Conservation (phyloP, 1,140 invertebrate species). For the Phocides pigmalion region DNA sequence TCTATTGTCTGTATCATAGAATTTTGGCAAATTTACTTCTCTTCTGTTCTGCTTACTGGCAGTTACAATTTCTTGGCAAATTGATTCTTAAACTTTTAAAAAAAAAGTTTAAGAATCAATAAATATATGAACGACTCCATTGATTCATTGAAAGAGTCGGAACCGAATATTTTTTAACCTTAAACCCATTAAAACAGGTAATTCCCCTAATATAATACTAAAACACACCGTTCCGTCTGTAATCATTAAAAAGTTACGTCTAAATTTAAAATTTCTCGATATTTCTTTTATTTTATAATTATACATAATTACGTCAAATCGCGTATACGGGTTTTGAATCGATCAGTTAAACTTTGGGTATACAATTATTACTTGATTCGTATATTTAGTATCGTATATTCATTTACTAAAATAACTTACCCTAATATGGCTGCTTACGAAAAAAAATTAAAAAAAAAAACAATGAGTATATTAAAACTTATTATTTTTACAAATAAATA, state of each 20-base stretch:
- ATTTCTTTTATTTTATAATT: conserved; percentile 44
- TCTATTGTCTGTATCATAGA: too few relatives aligned
- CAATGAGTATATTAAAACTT: conserved; percentile 69
- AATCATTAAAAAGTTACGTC: conserved; percentile 55
- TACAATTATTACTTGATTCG: conserved; percentile 59
- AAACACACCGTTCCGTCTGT: conserved; percentile 16
- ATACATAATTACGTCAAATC: conserved; percentile 29
- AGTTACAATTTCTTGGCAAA: too few relatives aligned
- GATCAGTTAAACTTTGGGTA: conserved; percentile 57
- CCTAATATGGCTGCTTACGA: conserved; percentile 69
- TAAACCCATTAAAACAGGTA: too few relatives aligned
- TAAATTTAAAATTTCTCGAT: conserved; percentile 60
- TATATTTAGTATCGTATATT: conserved; percentile 60
- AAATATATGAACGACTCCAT: too few relatives aligned
- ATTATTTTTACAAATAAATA: conserved; percentile 75
- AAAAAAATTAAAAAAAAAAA: conserved; percentile 44
- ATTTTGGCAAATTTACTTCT: too few relatives aligned
- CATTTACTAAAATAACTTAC: conserved; percentile 46
- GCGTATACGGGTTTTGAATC: conserved; percentile 74
- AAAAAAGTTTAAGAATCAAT: too few relatives aligned
- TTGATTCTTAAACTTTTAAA: too few relatives aligned
- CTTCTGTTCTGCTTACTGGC: too few relatives aligned
- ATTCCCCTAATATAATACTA: conserved; percentile 6
- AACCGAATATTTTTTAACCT: too few relatives aligned
- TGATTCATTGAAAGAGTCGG: too few relatives aligned